phyloP scores from a whole-genome alignment of 2,797 vertebrate genomes.

The Sylvia borin region DNA sequence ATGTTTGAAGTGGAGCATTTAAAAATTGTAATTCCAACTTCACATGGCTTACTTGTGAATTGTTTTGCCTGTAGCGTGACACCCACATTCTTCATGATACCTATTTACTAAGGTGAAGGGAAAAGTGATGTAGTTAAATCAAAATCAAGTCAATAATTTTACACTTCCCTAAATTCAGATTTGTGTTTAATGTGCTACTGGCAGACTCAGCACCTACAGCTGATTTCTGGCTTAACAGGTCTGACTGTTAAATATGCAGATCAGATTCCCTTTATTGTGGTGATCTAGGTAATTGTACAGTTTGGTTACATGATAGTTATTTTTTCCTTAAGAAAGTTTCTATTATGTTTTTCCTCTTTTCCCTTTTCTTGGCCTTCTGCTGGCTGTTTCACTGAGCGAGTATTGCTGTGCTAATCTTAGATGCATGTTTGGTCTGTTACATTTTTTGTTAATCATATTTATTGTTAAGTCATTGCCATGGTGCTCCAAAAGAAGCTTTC shows the following conservation, averaged over 20 bases:
- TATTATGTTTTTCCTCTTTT: neutral
- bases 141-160: neutral
- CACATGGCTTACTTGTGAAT: neutral
- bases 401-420: neutral
- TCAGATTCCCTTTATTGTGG: neutral
- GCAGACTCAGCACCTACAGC: neutral
- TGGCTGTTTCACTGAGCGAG: neutral
- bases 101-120: neutral
- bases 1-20: neutral
- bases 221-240: neutral
- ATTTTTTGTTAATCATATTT: neutral
- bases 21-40: neutral
- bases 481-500: neutral
- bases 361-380: neutral
- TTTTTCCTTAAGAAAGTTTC: neutral
- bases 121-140: neutral
- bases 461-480: neutral
- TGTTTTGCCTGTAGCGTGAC: neutral
- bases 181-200: fast-evolving
- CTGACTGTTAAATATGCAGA: neutral
- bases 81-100: neutral
- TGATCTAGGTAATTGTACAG: neutral
- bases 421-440: neutral
- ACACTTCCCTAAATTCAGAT: neutral
- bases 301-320: neutral